Conservation (phyloP, 2,113 vertebrate species). For the Mesitornis unicolor region DNA sequence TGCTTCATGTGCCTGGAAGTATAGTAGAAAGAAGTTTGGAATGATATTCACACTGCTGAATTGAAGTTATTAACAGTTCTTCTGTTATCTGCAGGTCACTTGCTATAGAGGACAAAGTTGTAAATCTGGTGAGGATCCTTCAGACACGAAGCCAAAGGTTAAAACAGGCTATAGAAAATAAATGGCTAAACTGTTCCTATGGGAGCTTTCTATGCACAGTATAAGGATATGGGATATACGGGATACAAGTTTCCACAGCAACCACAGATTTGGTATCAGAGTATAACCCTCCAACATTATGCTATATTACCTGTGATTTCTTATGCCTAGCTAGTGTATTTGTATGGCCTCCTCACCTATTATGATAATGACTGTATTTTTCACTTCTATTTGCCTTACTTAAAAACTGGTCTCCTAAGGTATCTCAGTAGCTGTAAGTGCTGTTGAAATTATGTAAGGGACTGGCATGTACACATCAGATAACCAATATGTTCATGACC, state of each 20-base stretch:
- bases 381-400: neutral
- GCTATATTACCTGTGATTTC: neutral
- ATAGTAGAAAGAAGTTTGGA: neutral
- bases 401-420: neutral
- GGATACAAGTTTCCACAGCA: neutral
- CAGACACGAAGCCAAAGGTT: conserved; percentile 29
- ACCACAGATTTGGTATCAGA: neutral
- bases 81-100: conserved; percentile 1
- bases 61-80: neutral
- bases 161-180: conserved; percentile 16
- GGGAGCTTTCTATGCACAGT: neutral
- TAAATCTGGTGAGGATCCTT: conserved; percentile 31
- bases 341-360: neutral
- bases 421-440: neutral
- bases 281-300: neutral
- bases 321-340: neutral
- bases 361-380: neutral
- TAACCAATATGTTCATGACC: neutral
- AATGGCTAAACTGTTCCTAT: neutral
- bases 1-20: neutral
- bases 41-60: neutral
- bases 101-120: conserved; percentile 18
- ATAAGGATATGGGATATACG: too few species aligned
- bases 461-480: neutral
- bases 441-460: neutral